Evolutionary conservation across 2,888 invertebrate genomes (phyloP).

Genomic region (Zaprionus lineosus): DNA sequence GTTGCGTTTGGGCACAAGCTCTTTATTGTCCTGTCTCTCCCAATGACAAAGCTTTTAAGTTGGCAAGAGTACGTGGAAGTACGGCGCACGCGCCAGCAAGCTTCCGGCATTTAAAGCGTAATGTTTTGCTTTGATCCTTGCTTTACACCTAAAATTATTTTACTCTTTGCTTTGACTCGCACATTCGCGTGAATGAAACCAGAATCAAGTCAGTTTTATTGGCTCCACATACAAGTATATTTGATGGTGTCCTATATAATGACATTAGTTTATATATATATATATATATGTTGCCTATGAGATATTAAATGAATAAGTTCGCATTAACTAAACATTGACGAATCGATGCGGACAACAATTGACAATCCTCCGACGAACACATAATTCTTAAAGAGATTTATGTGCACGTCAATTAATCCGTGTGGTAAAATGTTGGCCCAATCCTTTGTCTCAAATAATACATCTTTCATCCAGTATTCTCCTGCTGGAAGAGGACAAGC

Average conservation of each 20-base stretch:
- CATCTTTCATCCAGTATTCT: conserved; percentile 46
- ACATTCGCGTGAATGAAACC: conserved; percentile 54
- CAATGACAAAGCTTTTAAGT: conserved; percentile 21
- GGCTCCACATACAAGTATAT: neutral
- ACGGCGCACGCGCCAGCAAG: conserved; percentile 46
- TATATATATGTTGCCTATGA: neutral
- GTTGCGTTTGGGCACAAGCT: conserved; percentile 49
- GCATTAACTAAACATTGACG: no score
- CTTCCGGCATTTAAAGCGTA: conserved; percentile 61
- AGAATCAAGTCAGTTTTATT: no score
- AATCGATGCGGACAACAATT: conserved; percentile 19
- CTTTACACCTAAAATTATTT: conserved; percentile 40
- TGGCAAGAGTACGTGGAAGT: conserved; percentile 20
- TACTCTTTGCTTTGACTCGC: conserved; percentile 34
- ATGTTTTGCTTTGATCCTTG: conserved; percentile 55
- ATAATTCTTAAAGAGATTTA: conserved; percentile 30
- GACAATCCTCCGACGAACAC: conserved; percentile 33
- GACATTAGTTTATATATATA: no score
- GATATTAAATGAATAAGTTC: no score
- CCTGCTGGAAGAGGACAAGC: conserved; percentile 57
- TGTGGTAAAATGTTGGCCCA: conserved; percentile 58
- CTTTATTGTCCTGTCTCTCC: conserved; percentile 59
- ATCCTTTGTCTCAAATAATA: conserved; percentile 36
- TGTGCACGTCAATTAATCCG: conserved; percentile 45
- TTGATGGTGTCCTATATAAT: no score